These are phyloP conservation scores for Lomographa bimaculata DNA, from an alignment of 2,888 invertebrate species.

Conservation along the genomic window DNA sequence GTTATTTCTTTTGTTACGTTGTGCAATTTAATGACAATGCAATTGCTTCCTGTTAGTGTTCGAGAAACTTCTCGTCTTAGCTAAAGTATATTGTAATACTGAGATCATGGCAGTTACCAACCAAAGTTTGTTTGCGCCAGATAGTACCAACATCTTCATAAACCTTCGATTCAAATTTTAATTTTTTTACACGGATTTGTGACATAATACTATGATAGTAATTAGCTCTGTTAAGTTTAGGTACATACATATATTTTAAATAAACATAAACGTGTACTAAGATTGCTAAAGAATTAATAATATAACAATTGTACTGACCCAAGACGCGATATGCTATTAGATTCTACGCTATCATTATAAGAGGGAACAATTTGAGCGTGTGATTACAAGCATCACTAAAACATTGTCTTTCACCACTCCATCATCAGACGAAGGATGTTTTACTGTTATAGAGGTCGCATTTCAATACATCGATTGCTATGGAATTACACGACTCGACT, in stretches of 20 bases:
- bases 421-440: slow-evolving; percentile 45
- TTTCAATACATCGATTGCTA: slow-evolving; percentile 53
- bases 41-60: not conserved
- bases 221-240: no score
- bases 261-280: no score
- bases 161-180: no score
- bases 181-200: no score
- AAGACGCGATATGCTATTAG: not conserved
- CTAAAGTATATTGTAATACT: no score
- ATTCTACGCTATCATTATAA: slow-evolving; percentile 1
- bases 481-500: slow-evolving; percentile 61
- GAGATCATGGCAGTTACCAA: no score
- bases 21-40: slow-evolving; percentile 3
- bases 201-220: no score
- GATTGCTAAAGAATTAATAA: no score
- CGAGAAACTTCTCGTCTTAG: not conserved
- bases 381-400: slow-evolving; percentile 23
- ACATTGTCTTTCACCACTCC: slow-evolving; percentile 44
- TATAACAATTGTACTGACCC: no score
- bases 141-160: no score
- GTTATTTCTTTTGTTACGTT: slow-evolving; percentile 2
- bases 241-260: no score
- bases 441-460: slow-evolving; percentile 54
- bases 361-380: slow-evolving; percentile 7
- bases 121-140: no score